A percentile compares a stretch with the other conserved stretches of the same genome.
These are phyloP conservation scores for Opisthograptis luteolata DNA, from an alignment of 2,888 invertebrate genomes.

Conservation along the genomic window DNA sequence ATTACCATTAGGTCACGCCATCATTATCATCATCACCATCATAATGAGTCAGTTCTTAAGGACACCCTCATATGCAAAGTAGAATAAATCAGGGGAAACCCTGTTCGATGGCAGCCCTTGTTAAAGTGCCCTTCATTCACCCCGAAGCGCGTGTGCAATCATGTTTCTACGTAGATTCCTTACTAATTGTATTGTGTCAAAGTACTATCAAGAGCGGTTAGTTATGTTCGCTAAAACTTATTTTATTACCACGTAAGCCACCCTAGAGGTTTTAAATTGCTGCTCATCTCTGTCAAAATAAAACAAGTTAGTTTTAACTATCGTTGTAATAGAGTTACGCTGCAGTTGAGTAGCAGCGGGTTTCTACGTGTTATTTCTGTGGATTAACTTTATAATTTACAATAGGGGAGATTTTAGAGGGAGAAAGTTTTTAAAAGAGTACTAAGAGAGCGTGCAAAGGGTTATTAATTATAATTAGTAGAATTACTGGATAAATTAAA, in stretches of 20 bases:
- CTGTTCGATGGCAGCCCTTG: no score
- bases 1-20: no score
- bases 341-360: neutral
- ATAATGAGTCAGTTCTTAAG: no score
- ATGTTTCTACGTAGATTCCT: neutral
- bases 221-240: constrained; percentile 24
- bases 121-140: no score
- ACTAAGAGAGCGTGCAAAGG: no score
- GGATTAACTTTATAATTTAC: constrained; percentile 1
- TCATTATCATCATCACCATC: no score
- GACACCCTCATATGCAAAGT: no score
- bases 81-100: no score
- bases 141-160: neutral
- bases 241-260: constrained; percentile 31
- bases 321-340: neutral
- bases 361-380: neutral
- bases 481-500: no score
- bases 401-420: neutral
- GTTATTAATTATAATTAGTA: no score
- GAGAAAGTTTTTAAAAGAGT: no score
- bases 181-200: constrained; percentile 1
- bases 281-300: constrained; percentile 24
- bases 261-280: constrained; percentile 27
- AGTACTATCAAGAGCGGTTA: constrained; percentile 5
- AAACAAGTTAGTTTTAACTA: constrained; percentile 20